Percentiles rank a stretch among this genome's conserved stretches.
These are phyloP conservation scores for Meloe dianella DNA, from an alignment of 2,888 invertebrate species.

Conservation along the genomic window DNA sequence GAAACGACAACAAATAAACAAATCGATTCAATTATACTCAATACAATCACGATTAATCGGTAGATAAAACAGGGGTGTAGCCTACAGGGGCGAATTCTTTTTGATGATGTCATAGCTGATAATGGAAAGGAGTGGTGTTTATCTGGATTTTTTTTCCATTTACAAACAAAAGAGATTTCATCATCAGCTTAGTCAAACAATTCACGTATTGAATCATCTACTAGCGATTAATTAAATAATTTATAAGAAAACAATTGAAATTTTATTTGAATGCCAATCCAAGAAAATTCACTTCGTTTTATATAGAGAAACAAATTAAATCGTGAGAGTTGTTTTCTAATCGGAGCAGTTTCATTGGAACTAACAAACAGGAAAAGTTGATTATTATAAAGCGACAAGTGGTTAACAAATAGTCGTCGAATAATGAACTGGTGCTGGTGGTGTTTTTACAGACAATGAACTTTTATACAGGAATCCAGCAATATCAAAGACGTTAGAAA, in stretches of 20 bases:
- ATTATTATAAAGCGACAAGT: neutral
- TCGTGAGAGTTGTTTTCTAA: neutral
- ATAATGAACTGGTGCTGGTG: neutral
- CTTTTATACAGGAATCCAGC: neutral
- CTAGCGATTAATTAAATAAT: neutral
- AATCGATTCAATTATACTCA: neutral
- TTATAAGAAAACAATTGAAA: neutral
- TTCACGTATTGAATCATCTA: neutral
- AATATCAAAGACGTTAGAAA: neutral
- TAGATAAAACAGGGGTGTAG: neutral
- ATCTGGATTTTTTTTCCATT: neutral
- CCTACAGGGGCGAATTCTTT: neutral
- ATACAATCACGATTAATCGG: neutral
- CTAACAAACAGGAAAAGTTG: neutral
- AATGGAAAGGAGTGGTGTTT: neutral
- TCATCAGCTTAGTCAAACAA: neutral
- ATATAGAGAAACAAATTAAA: neutral
- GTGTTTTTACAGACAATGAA: slow-evolving; percentile 1
- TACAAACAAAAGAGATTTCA: neutral
- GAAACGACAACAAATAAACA: neutral
- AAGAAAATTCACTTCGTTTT: neutral
- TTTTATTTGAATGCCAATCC: neutral
- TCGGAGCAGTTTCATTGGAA: neutral
- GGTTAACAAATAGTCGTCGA: slow-evolving; percentile 1
- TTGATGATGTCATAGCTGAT: neutral